Evolutionary conservation across 2,888 invertebrate genomes (phyloP).

Genomic region (Pardosa pseudoannulata): DNA sequence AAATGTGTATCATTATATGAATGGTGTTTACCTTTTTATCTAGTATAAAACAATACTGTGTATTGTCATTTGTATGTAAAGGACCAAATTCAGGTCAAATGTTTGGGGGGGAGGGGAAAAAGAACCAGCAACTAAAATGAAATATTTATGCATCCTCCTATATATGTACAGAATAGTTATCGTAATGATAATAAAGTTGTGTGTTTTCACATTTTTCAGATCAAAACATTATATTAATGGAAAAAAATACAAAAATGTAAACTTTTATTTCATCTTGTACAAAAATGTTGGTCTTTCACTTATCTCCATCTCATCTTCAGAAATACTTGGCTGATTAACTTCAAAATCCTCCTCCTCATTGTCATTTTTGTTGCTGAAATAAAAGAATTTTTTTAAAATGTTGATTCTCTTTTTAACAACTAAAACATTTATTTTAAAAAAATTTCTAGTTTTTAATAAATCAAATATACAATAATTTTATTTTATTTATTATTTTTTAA

Average conservation of each 20-base stretch:
- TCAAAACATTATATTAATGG: constrained; percentile 23
- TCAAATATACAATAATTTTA: too few relatives aligned
- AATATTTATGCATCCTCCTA: constrained; percentile 24
- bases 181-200: constrained; percentile 34
- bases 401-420: too few relatives aligned
- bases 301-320: background rate
- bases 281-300: background rate
- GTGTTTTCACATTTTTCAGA: constrained; percentile 23
- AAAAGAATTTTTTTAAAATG: background rate
- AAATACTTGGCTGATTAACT: background rate
- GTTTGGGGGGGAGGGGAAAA: constrained; percentile 35
- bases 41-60: constrained; percentile 74
- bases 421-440: too few relatives aligned
- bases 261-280: constrained; percentile 8
- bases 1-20: constrained; percentile 71
- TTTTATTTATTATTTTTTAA: too few relatives aligned
- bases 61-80: constrained; percentile 74
- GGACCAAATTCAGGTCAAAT: constrained; percentile 59
- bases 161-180: constrained; percentile 39
- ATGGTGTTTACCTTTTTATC: constrained; percentile 67
- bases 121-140: background rate
- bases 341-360: background rate
- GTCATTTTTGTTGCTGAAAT: constrained; percentile 33
- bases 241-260: background rate
- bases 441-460: too few relatives aligned